Base-by-base conservation (phyloP, 64 coral and sea anemone species). In the Acropora yongei region DNA sequence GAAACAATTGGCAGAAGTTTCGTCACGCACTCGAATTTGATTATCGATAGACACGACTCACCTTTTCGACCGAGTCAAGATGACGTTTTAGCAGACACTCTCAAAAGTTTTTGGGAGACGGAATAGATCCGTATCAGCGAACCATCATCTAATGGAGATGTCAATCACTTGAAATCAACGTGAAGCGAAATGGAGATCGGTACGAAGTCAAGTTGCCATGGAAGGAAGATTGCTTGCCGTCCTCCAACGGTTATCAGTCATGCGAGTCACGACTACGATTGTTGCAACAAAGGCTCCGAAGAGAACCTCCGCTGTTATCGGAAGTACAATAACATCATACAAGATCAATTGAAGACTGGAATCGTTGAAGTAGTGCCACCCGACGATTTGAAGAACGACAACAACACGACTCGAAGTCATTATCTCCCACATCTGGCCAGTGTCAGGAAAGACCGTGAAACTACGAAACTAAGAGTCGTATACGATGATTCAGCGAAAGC, bases 351-450 rank as follows among this genome's bases (percentile, higher is more conserved):
- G 13, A 14, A 65, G 14, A 72, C 9, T 6, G 69, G 68, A 9
- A 84, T 77, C 44, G 72, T 91, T 51, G 78, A 91, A 39, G 57
- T 10, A 42, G 40, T 80, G 12, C 19, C 1, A 8, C 13, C 16
- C 14, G 41, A n/a, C 5, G 79, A 82, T 20, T 74, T 74, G 72
- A 42, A 30, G 10, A 74, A 67, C 63, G 30, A 30, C 12, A 74
- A 20, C 2, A 41, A 12, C 30, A 44, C 74, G 10, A 12, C 74
- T 1, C 74, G 14, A 41, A 58, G 14, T 12, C 45, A 80, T 80
- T 90, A 80, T 72, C 76, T 90, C 1, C 88, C 88, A 13, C 88
- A 90, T 19, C 75, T 78, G 12, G 75, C n/a, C 74, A 79, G 88
- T 16, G 6, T 90, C 3, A 0, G 88, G 14, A 68, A 80, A 72